A percentile compares a stretch with the other conserved stretches of the same genome.
phyloP scores from a whole-genome alignment of 2,113 vertebrate species.

The Aramus guarauna region DNA sequence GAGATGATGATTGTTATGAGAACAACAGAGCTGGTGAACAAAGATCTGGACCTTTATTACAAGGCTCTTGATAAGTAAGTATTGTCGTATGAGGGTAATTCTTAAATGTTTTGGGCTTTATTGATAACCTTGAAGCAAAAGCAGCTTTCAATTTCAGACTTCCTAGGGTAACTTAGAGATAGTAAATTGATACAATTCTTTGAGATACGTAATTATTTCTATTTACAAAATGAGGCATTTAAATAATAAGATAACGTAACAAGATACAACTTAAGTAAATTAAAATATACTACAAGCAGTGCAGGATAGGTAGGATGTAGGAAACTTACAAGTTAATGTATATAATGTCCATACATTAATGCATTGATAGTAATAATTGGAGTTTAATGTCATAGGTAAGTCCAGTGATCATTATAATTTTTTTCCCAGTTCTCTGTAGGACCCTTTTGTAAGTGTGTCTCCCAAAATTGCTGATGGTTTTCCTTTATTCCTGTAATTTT shows the following conservation, averaged over 20 bases:
- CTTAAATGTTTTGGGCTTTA: background rate
- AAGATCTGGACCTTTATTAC: slow-evolving; percentile 95
- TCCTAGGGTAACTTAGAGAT: background rate
- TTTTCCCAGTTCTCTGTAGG: background rate
- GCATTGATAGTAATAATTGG: background rate
- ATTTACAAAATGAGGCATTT: background rate
- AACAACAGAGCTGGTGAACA: slow-evolving; percentile 93
- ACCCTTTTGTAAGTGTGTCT: background rate
- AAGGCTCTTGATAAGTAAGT: slow-evolving; percentile 97
- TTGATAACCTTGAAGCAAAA: background rate
- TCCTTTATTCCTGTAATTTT: background rate
- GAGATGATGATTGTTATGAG: slow-evolving; percentile 96
- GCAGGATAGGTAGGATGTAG: background rate
- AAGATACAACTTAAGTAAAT: background rate
- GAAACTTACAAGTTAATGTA: background rate
- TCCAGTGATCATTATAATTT: background rate
- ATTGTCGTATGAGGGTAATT: background rate
- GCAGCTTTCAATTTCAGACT: background rate
- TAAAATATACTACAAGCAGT: background rate
- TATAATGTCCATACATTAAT: background rate
- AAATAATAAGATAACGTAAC: background rate
- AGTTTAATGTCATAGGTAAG: background rate
- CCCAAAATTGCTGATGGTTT: background rate
- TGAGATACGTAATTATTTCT: background rate
- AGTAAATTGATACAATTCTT: background rate